A percentile compares a stretch with the other conserved stretches of the same genome.
phyloP scores from a whole-genome alignment of 2,888 invertebrate genomes.

The Chrysopilus asiliformis region DNA sequence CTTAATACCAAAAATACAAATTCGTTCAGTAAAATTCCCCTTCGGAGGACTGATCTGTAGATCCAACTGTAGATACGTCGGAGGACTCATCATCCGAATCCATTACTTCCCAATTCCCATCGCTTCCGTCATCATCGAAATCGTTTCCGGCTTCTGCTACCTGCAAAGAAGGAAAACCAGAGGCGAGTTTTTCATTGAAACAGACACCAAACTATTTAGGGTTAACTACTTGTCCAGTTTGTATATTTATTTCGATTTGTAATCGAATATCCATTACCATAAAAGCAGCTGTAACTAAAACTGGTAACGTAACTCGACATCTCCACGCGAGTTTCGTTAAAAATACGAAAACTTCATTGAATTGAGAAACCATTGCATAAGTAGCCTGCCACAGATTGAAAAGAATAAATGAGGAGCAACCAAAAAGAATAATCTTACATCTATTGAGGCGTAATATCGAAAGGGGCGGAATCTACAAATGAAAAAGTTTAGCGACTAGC shows the following conservation, averaged over 20 bases:
- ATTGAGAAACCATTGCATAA: slow-evolving; percentile 30
- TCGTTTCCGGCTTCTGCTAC: not conserved
- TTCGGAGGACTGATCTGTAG: no score
- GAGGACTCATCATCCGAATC: no score
- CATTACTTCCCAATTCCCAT: slow-evolving; percentile 3
- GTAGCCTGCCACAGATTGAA: no score
- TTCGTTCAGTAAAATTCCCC: no score
- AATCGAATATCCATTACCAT: slow-evolving; percentile 53
- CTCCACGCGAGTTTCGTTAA: slow-evolving; percentile 59
- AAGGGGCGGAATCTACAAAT: not conserved
- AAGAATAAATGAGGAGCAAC: no score
- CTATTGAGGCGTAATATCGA: no score
- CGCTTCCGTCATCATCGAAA: not conserved
- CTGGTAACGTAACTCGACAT: slow-evolving; percentile 50
- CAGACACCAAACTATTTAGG: not conserved
- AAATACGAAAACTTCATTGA: slow-evolving; percentile 44
- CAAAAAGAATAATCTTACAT: no score
- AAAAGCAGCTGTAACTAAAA: slow-evolving; percentile 50
- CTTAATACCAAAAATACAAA: no score
- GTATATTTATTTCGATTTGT: slow-evolving; percentile 52
- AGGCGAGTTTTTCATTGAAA: not conserved
- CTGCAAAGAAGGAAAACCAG: not conserved
- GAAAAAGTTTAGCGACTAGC: slow-evolving; percentile 5
- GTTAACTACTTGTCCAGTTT: slow-evolving; percentile 35
- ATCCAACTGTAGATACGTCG: no score